Evolutionary conservation across 2,797 vertebrate genomes (phyloP).

Genomic region (Lepilemur septentrionalis): DNA sequence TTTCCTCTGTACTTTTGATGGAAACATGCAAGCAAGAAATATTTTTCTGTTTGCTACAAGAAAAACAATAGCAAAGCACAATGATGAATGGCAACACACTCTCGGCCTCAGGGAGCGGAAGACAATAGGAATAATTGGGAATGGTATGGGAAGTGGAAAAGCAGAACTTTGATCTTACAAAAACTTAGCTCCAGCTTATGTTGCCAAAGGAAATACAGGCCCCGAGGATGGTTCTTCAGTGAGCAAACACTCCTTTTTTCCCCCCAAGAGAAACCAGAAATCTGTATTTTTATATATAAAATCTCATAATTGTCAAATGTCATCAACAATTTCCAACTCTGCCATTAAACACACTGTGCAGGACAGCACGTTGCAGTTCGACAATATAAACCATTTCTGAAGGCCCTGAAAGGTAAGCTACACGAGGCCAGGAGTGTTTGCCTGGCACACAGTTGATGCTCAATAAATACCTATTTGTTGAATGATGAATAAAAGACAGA

Average conservation of each 20-base stretch:
- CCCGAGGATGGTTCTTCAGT: not conserved
- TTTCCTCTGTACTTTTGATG: not conserved
- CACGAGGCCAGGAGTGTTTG: not conserved
- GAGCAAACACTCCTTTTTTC: not conserved
- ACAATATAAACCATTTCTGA: not conserved
- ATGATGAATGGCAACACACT: not conserved
- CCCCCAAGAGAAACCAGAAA: not conserved
- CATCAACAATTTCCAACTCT: not conserved
- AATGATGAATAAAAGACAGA: not conserved
- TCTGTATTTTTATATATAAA: not conserved
- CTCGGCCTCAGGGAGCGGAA: not conserved
- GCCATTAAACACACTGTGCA: not conserved
- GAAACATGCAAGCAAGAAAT: not conserved
- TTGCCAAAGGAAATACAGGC: not conserved
- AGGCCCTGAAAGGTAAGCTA: not conserved
- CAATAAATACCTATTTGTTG: not conserved
- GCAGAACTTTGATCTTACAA: not conserved
- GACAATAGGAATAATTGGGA: not conserved
- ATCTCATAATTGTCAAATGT: not conserved
- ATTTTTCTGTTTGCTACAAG: not conserved
- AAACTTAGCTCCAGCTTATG: not conserved
- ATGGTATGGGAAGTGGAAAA: not conserved
- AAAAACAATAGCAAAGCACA: not conserved
- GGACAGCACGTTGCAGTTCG: not conserved
- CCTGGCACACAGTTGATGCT: not conserved